These are phyloP conservation scores for Ornithoptera alexandrae DNA, from an alignment of 2,888 invertebrate species.

Conservation along the genomic window DNA sequence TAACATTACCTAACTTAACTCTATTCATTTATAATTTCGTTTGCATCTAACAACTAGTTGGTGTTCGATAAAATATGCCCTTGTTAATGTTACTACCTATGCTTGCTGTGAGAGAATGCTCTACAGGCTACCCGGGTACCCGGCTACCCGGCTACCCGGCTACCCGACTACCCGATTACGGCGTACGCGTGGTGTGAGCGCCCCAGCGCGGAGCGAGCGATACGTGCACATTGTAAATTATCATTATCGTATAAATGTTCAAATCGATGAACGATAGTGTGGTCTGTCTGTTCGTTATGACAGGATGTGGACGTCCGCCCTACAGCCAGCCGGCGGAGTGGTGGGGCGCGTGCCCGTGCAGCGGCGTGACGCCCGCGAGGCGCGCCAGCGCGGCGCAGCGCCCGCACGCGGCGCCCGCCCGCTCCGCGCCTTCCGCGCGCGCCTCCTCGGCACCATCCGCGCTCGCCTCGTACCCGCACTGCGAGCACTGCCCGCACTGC, in stretches of 20 bases:
- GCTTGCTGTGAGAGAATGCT: constrained; percentile 6
- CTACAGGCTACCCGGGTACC: not conserved
- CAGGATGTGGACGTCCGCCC: constrained; percentile 21
- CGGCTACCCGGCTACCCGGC: too few relatives aligned
- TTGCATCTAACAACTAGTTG: constrained; percentile 69
- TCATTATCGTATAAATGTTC: constrained; percentile 13
- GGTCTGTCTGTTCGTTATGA: not conserved
- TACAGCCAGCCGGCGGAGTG: constrained; percentile 86
- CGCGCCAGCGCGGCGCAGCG: constrained; percentile 82
- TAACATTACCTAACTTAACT: constrained; percentile 38
- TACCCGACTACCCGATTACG: too few relatives aligned
- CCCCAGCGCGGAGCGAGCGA: constrained; percentile 6
- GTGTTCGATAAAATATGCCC: constrained; percentile 69
- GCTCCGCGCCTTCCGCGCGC: constrained; percentile 4
- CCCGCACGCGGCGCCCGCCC: constrained; percentile 53
- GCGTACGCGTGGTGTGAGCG: too few relatives aligned
- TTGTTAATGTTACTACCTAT: constrained; percentile 28
- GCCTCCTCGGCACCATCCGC: constrained; percentile 35
- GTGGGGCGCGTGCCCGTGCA: constrained; percentile 84
- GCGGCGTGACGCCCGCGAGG: constrained; percentile 86
- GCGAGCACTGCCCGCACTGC: not conserved
- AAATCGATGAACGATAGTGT: not conserved
- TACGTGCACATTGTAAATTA: constrained; percentile 7
- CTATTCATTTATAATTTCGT: constrained; percentile 44
- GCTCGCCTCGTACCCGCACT: constrained; percentile 36